A percentile compares a stretch with the other conserved stretches of the same genome.
Conservation (phyloP, 2,797 vertebrate genomes). For the Crypturellus tataupa region DNA sequence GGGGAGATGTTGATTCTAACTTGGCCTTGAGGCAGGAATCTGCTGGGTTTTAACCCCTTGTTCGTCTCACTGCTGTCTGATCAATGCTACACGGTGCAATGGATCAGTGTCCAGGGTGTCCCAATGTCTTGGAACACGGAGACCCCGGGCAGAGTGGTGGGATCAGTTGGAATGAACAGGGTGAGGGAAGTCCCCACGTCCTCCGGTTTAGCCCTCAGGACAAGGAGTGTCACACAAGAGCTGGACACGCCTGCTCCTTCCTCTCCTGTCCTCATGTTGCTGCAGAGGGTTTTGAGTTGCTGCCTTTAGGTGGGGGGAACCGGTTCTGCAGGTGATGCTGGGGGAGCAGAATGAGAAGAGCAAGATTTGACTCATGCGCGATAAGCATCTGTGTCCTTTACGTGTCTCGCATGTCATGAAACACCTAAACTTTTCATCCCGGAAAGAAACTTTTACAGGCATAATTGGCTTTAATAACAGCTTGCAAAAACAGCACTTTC, state of each 20-base stretch:
- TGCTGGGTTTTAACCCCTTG: neutral
- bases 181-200: conserved; percentile 31
- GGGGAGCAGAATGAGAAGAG: neutral
- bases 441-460: conserved; percentile 39
- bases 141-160: neutral
- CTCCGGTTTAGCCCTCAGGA: neutral
- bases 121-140: neutral
- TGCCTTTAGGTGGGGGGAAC: conserved; percentile 42
- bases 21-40: neutral
- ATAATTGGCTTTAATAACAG: conserved; percentile 49
- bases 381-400: conserved; percentile 33
- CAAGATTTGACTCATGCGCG: neutral
- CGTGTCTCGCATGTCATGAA: conserved; percentile 27
- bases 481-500: conserved; percentile 36
- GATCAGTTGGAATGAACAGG: neutral
- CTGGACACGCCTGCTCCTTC: neutral
- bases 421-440: conserved; percentile 36
- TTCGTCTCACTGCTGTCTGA: neutral
- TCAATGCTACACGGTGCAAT: neutral
- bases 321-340: conserved; percentile 10
- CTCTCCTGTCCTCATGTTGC: neutral
- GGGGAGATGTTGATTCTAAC: neutral
- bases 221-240: conserved; percentile 21
- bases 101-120: neutral
- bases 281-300: neutral